phyloP scores from a whole-genome alignment of 2,797 vertebrate species.

The Acanthopagrus latus region DNA sequence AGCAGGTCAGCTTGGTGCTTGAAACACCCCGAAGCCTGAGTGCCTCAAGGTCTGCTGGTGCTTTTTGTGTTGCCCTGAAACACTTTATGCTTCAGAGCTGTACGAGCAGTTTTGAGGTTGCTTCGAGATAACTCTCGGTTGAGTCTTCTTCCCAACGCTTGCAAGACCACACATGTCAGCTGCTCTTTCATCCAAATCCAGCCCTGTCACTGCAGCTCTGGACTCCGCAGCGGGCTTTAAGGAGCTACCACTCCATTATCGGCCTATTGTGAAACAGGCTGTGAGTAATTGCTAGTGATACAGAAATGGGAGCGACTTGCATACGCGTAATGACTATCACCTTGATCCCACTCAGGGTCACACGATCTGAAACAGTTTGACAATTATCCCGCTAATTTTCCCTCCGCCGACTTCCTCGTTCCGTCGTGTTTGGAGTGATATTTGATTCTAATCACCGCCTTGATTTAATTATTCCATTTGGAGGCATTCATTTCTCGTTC shows the following conservation, averaged over 20 bases:
- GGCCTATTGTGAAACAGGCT: conserved; percentile 35
- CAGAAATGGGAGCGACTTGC: conserved; percentile 17
- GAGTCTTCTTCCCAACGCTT: conserved; percentile 37
- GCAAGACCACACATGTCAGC: conserved; percentile 44
- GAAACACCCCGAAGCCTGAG: conserved; percentile 16
- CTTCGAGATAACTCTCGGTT: conserved; percentile 44
- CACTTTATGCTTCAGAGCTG: conserved; percentile 29
- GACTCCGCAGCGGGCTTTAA: conserved; percentile 45
- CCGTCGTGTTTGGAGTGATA: conserved; percentile 39
- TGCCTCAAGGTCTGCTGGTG: conserved; percentile 24
- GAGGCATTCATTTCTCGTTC: conserved; percentile 43
- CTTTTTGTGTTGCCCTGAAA: conserved; percentile 47
- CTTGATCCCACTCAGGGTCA: conserved; percentile 34
- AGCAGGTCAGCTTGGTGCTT: conserved; percentile 18
- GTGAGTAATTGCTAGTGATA: conserved; percentile 36
- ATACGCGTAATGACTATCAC: conserved; percentile 32
- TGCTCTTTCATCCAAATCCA: conserved; percentile 67
- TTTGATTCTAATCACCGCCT: conserved; percentile 56
- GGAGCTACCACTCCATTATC: conserved; percentile 41
- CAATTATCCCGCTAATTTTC: conserved; percentile 58
- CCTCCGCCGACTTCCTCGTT: conserved; percentile 35
- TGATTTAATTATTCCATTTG: conserved; percentile 64
- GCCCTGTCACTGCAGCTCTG: conserved; percentile 50
- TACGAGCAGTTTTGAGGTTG: conserved; percentile 30
- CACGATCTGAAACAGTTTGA: conserved; percentile 44